Conservation (phyloP, 2,113 vertebrate genomes). For the Puma concolor region DNA sequence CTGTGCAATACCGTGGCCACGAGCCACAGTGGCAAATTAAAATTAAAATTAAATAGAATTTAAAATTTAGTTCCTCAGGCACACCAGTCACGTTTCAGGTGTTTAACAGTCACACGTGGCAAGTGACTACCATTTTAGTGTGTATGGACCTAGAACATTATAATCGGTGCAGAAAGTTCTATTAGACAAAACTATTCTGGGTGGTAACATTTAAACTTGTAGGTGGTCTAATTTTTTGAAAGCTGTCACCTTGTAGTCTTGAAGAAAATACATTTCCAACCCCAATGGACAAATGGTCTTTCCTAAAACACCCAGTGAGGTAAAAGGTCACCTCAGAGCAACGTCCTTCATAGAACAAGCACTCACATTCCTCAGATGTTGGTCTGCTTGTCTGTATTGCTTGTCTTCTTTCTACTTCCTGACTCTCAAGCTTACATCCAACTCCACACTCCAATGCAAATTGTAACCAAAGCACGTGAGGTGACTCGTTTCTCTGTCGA, state of each 20-base stretch:
- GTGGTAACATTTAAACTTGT: background rate
- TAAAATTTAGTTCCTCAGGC: background rate
- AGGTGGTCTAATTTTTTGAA: background rate
- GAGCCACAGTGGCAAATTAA: background rate
- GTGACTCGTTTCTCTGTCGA: background rate
- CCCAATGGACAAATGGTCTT: background rate
- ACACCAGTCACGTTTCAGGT: background rate
- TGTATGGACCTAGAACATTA: background rate
- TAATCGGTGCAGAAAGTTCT: background rate
- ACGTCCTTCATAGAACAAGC: background rate
- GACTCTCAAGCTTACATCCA: background rate
- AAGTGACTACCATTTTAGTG: background rate
- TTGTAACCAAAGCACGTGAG: background rate
- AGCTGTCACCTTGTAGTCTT: background rate
- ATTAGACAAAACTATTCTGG: background rate
- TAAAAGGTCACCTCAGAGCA: background rate
- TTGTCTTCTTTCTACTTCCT: background rate
- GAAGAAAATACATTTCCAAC: slow-evolving; percentile 42
- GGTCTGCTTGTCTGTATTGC: background rate
- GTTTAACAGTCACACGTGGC: background rate
- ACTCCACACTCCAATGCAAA: background rate
- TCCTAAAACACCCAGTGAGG: background rate
- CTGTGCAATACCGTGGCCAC: background rate
- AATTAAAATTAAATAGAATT: background rate
- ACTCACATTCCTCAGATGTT: background rate